Evolutionary conservation across 1,140 invertebrate genomes (phyloP).

Genomic region (Calosoma granatense): DNA sequence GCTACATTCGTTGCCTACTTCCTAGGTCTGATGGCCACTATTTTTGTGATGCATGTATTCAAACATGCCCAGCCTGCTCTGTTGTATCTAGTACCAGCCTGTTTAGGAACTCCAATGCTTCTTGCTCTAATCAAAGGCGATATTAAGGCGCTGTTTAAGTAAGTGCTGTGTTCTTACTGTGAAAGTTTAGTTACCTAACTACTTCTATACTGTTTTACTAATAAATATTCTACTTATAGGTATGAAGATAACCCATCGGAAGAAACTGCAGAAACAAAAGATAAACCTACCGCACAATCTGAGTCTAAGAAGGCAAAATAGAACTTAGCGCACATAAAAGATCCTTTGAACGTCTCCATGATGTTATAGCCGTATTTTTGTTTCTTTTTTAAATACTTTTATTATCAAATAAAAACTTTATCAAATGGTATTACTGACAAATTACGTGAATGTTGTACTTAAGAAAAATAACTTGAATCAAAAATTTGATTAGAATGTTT

Average conservation of each 20-base stretch:
- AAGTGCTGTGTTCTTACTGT: slow-evolving; percentile 37
- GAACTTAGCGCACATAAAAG: slow-evolving; percentile 13
- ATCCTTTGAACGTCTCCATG: slow-evolving; percentile 5
- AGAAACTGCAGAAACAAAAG: slow-evolving; percentile 34
- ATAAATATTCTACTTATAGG: slow-evolving; percentile 30
- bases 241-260: slow-evolving; percentile 53
- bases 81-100: slow-evolving; percentile 93
- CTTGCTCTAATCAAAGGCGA: slow-evolving; percentile 87
- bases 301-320: slow-evolving; percentile 24
- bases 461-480: background rate
- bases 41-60: slow-evolving; percentile 97
- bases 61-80: slow-evolving; percentile 98
- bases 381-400: background rate
- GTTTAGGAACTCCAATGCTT: slow-evolving; percentile 77
- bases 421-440: background rate
- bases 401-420: background rate
- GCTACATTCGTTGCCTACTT: slow-evolving; percentile 92
- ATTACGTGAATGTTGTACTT: slow-evolving; percentile 1
- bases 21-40: slow-evolving; percentile 84
- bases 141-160: slow-evolving; percentile 82
- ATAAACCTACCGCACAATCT: slow-evolving; percentile 25
- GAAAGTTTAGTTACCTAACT: slow-evolving; percentile 12
- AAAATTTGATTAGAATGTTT: no score
- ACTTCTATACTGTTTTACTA: slow-evolving; percentile 13
- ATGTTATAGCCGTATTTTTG: slow-evolving; percentile 8